Conservation (phyloP, 2,888 invertebrate genomes). For the Morinoia aosen region DNA sequence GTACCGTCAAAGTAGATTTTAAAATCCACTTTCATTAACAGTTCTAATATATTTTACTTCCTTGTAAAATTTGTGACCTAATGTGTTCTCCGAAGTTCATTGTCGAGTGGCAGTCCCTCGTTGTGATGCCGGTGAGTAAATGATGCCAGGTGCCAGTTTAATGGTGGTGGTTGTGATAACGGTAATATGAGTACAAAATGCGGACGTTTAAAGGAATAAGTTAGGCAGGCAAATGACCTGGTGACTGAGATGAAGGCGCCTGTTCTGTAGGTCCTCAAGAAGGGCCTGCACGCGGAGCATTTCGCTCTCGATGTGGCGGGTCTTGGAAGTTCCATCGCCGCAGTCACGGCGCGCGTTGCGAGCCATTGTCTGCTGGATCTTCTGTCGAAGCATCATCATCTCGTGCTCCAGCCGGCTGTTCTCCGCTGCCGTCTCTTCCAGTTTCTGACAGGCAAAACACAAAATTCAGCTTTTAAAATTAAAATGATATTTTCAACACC, state of each 20-base stretch:
- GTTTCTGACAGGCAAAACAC: conserved; percentile 76
- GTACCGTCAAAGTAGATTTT: too few species aligned
- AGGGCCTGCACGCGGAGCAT: conserved; percentile 86
- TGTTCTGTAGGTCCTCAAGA: conserved; percentile 87
- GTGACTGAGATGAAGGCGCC: conserved; percentile 87
- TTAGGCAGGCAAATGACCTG: conserved; percentile 72
- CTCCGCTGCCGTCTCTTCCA: conserved; percentile 92
- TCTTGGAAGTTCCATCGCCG: conserved; percentile 64
- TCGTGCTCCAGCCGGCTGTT: conserved; percentile 91
- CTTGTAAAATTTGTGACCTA: too few species aligned
- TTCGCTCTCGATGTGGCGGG: conserved; percentile 76
- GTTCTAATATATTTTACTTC: too few species aligned
- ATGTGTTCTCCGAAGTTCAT: too few species aligned
- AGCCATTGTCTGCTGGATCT: conserved; percentile 75
- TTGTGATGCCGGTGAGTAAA: too few species aligned
- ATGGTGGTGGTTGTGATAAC: too few species aligned
- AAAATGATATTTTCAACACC: background rate
- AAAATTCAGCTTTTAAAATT: background rate
- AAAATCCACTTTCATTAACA: too few species aligned
- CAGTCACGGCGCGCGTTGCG: conserved; percentile 62
- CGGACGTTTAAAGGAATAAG: background rate
- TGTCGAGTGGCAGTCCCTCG: too few species aligned
- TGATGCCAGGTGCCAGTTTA: too few species aligned
- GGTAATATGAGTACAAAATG: background rate
- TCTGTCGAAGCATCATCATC: conserved; percentile 85